Conservation (phyloP, 2,113 vertebrate species). For the Cynoglossus semilaevis region DNA sequence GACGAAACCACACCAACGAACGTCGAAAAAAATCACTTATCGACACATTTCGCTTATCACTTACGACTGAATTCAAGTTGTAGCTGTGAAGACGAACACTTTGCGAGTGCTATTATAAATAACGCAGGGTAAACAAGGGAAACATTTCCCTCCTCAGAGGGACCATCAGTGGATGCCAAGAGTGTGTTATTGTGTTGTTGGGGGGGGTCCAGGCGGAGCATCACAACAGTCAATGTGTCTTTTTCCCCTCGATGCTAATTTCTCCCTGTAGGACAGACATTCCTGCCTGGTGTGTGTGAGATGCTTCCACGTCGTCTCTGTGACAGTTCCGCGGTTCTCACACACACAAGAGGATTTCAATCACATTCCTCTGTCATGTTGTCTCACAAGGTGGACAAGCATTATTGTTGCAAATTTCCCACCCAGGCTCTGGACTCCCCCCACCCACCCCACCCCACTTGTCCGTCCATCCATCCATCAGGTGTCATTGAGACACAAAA, state of each 20-base stretch:
- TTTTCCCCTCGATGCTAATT: constrained; percentile 56
- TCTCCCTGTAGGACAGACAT: constrained; percentile 49
- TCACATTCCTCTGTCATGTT: constrained; percentile 68
- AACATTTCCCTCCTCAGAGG: background rate
- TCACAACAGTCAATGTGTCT: constrained; percentile 24
- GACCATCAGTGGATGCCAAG: too few species aligned
- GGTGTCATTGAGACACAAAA: constrained; percentile 51
- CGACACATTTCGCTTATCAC: too few species aligned
- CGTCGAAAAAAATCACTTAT: too few species aligned
- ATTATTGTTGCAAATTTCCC: constrained; percentile 64
- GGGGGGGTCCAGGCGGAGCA: too few species aligned
- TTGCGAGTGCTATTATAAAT: background rate
- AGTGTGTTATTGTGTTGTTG: too few species aligned
- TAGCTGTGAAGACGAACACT: too few species aligned
- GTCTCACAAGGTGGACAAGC: constrained; percentile 53
- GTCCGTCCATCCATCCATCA: constrained; percentile 54
- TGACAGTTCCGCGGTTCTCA: constrained; percentile 25
- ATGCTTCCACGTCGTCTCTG: constrained; percentile 38
- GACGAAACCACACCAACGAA: too few species aligned
- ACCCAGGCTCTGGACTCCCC: constrained; percentile 47
- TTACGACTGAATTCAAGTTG: too few species aligned
- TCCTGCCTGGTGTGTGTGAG: constrained; percentile 42
- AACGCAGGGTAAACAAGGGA: constrained; percentile 1
- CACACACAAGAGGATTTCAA: constrained; percentile 52
- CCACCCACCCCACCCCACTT: background rate